A percentile compares a stretch with the other conserved stretches of the same genome.
Evolutionary conservation across 2,888 invertebrate species (phyloP).

Genomic region (Brachynemurus nebulosus): DNA sequence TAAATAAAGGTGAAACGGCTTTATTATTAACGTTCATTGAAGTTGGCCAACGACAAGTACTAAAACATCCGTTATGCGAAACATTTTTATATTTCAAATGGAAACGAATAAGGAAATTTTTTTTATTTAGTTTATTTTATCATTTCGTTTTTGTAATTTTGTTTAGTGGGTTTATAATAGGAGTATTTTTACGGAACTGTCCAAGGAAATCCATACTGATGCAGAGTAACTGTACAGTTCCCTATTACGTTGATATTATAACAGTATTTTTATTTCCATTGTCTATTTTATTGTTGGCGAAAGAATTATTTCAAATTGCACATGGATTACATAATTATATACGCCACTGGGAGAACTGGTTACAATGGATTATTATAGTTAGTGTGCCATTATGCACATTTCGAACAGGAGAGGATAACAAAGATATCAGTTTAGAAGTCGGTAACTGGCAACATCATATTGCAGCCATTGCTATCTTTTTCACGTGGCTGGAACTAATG

Average conservation of each 20-base stretch:
- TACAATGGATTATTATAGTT: slow-evolving; percentile 64
- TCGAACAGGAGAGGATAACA: slow-evolving; percentile 19
- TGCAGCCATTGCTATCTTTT: slow-evolving; percentile 63
- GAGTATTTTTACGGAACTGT: slow-evolving; percentile 41
- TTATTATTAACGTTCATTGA: slow-evolving; percentile 58
- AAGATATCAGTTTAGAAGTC: slow-evolving; percentile 23
- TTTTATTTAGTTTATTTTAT: slow-evolving; percentile 62
- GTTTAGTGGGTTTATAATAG: slow-evolving; percentile 57
- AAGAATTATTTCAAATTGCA: slow-evolving; percentile 67
- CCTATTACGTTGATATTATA: slow-evolving; percentile 20
- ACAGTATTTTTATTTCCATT: slow-evolving; percentile 49
- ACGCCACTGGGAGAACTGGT: slow-evolving; percentile 72
- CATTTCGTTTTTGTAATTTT: slow-evolving; percentile 61
- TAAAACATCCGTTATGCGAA: slow-evolving; percentile 75
- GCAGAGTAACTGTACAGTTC: slow-evolving; percentile 22
- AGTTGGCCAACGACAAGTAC: slow-evolving; percentile 62
- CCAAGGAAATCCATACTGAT: slow-evolving; percentile 16
- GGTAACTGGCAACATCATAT: slow-evolving; percentile 64
- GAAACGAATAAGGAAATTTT: slow-evolving; percentile 69
- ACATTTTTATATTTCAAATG: slow-evolving; percentile 75
- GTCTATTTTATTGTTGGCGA: slow-evolving; percentile 47
- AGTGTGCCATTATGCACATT: slow-evolving; percentile 56
- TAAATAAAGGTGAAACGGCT: slow-evolving; percentile 53
- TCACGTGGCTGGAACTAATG: slow-evolving; percentile 75
- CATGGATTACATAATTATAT: slow-evolving; percentile 60